Evolutionary conservation across 2,113 vertebrate species (phyloP).

Genomic region (Anoplopoma fimbria): DNA sequence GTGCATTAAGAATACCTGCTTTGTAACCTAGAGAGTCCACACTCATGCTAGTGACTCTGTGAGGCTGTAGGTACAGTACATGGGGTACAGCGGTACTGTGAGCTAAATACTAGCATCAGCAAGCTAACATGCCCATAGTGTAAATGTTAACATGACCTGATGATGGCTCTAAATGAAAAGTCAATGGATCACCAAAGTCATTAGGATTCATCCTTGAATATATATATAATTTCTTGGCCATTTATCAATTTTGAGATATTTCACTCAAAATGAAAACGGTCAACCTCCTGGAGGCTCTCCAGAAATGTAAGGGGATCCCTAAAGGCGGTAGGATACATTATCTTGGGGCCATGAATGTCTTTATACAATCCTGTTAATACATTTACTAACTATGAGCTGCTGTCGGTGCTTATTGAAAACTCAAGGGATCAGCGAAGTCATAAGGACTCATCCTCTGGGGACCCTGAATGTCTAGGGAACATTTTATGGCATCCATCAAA

Average conservation of each 20-base stretch:
- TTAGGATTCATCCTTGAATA: background rate
- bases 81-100: background rate
- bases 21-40: background rate
- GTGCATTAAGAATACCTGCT: background rate
- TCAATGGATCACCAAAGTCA: too few species aligned
- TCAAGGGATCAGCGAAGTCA: background rate
- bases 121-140: background rate
- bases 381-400: background rate
- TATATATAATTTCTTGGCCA: background rate
- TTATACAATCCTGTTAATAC: background rate
- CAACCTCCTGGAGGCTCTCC: background rate
- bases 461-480: background rate
- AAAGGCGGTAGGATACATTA: background rate
- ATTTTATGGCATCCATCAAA: background rate
- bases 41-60: background rate
- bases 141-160: background rate
- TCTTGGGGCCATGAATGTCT: background rate
- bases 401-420: background rate
- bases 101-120: too few species aligned
- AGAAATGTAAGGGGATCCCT: background rate
- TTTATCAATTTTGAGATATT: background rate
- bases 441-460: background rate
- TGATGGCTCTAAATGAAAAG: background rate
- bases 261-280: too few species aligned
- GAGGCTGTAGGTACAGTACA: background rate